Evolutionary conservation across 2,113 vertebrate genomes (phyloP), one percentile per base, ranked within the genome.

Genomic region (Pygathrix nemaeus): DNA sequence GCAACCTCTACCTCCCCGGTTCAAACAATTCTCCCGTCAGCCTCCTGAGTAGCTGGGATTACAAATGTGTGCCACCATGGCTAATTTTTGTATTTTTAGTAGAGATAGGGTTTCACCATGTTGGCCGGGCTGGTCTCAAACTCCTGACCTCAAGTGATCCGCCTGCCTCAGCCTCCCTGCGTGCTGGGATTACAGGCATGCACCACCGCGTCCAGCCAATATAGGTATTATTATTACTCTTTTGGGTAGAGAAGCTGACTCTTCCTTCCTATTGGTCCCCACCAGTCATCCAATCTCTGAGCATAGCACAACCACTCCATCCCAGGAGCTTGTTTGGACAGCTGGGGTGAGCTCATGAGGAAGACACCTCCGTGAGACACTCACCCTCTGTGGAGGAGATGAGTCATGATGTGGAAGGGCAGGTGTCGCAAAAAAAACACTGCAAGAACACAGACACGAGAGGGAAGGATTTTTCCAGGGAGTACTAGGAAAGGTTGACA

Each of bases 271-370:
- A 16, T 40, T 20, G 38, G 12, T 73, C 82, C 10, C 4, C 1
- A 20, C 6, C 0, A 3, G 61, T 18, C 50, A 17, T 25, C 3
- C 45, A 0, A 20, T 38, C n/a, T 27, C 55, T 4, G 2, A 61
- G 50, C 10, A 64, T 1, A 64, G 61, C 27, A 32, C n/a, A 16
- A 21, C 17, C 20, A 12, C 23, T 21, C 20, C 18, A 18, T 12
- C 38, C 18, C 30, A 16, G 1, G 43, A 4, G 55, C 68, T 21
- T 25, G 55, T 52, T 68, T 21, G 27, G 61, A 23, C 21, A 17
- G 38, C 35, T 2, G 6, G 21, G 7, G 32, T 0, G 32, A 27
- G 68, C 3, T 3, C 11, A 1, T 1, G 48, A n/a, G 38, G 2
- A 21, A 23, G 38, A 9, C 21, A 1, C 59, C 5, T 20, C 38